phyloP scores from a whole-genome alignment of 2,888 invertebrate species.

The Aporophyla lueneburgensis region DNA sequence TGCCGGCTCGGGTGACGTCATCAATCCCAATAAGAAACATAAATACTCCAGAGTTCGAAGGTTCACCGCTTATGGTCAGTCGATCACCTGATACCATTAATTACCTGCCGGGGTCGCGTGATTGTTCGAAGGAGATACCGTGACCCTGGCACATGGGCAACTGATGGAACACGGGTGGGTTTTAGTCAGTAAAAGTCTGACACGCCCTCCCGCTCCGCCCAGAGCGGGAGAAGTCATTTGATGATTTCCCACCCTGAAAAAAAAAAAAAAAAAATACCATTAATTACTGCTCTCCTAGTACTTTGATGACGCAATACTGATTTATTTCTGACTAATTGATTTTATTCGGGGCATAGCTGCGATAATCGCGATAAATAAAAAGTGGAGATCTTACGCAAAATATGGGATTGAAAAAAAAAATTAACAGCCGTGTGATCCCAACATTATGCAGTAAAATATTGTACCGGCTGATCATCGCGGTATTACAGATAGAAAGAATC shows the following conservation, averaged over 20 bases:
- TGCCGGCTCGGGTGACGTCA: conserved; percentile 1
- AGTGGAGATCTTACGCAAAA: too few species aligned
- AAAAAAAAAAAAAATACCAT: too few species aligned
- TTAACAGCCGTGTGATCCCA: neutral
- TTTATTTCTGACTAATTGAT: conserved; percentile 17
- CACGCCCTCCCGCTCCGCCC: too few species aligned
- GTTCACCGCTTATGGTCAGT: conserved; percentile 45
- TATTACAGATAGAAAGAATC: neutral
- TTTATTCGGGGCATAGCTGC: too few species aligned
- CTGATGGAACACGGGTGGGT: too few species aligned
- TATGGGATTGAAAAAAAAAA: neutral
- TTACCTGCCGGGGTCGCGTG: too few species aligned
- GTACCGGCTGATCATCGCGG: neutral
- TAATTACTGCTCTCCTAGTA: conserved; percentile 47
- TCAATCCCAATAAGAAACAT: conserved; percentile 38
- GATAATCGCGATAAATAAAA: too few species aligned
- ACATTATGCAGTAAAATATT: neutral
- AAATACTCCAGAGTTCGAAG: conserved; percentile 31
- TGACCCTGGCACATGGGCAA: too few species aligned
- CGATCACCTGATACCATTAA: conserved; percentile 23
- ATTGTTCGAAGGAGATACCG: too few species aligned
- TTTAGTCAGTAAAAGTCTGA: too few species aligned
- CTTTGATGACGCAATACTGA: neutral
- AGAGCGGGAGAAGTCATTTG: too few species aligned
- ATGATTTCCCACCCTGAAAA: too few species aligned